Base-by-base conservation (phyloP, 1,140 invertebrate species). In the Tachypleus tridentatus region DNA sequence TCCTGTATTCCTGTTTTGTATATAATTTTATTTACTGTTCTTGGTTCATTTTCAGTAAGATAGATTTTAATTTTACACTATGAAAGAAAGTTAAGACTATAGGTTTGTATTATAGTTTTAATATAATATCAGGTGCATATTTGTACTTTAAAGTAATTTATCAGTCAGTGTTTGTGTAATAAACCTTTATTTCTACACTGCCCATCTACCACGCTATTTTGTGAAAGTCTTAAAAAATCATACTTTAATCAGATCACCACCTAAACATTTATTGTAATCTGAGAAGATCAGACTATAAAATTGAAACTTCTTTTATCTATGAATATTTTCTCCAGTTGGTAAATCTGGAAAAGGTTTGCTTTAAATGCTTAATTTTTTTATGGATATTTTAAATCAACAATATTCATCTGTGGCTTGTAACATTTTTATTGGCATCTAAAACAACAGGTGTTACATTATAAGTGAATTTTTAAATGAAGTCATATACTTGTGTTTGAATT, bases 91-190 rank as follows among this genome's bases (percentile, higher is more conserved):
- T 48, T 10, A 54, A 29, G n/a, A 54, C 48, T 54, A 48, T 51
- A 49, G 47, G n/a, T 48, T 66, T 4, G 57, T 61, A 61, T 58
- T 64, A 49, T 70, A 5, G 59, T 63, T 62, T 56, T 52, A 9
- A 49, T 69, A 9, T n/a, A n/a, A n/a, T 9, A 54, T 54, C 8
- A 54, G n/a, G n/a, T n/a, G 53, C 53, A 54, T 54, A 8, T n/a
- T 8, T 54, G n/a, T 9, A 54, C 8, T 9, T 9, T 54, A 2
- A n/a, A 54, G 8, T n/a, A n/a, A 54, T 2, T 9, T 54, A 54
- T 54, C 8, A 8, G 53, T 9, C 8, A 54, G 8, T 54, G 53
- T 9, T 8, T 54, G 53, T 54, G 29, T 29, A 29, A 29, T 29
- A 29, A 29, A 29, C 29, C 29, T 29, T 29, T 2, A 29, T 29